Conservation (phyloP, 2,797 vertebrate species). For the Microctenopoma lineatum region DNA sequence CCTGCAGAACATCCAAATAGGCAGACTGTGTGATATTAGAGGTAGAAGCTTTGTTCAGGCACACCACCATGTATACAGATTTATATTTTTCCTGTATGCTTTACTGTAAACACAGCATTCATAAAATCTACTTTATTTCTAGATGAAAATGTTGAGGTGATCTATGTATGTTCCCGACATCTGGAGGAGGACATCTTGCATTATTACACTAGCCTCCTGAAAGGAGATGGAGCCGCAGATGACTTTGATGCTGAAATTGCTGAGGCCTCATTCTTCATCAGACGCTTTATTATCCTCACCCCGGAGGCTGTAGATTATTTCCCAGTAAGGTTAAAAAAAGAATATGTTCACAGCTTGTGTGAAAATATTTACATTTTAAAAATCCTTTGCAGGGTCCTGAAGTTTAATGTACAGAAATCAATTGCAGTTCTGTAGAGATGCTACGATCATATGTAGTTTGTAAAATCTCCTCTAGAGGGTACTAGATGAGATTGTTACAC, state of each 20-base stretch:
- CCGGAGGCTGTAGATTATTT: conserved; percentile 91
- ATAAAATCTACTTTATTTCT: conserved; percentile 45
- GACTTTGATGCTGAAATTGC: conserved; percentile 59
- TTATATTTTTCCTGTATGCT: background rate
- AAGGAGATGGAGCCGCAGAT: conserved; percentile 81
- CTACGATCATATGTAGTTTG: conserved; percentile 53
- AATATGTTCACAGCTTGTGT: conserved; percentile 23
- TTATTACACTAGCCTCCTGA: conserved; percentile 89
- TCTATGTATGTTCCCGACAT: conserved; percentile 88
- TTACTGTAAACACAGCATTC: conserved; percentile 11
- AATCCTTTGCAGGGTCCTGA: background rate
- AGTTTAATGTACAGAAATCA: background rate
- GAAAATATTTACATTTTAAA: background rate
- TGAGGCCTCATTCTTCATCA: conserved; percentile 80
- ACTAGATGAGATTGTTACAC: conserved; percentile 64
- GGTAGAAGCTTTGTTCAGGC: conserved; percentile 69
- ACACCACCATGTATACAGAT: background rate
- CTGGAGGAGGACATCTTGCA: conserved; percentile 85
- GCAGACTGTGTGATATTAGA: conserved; percentile 89
- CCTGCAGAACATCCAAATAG: conserved; percentile 89
- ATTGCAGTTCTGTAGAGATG: background rate
- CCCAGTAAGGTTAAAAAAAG: conserved; percentile 82
- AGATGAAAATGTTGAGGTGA: conserved; percentile 92
- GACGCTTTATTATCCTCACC: conserved; percentile 90
- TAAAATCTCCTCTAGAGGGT: conserved; percentile 77